Percentiles rank a stretch among this genome's conserved stretches.
phyloP scores from a whole-genome alignment of 2,888 invertebrate genomes.

The Aromia moschata region DNA sequence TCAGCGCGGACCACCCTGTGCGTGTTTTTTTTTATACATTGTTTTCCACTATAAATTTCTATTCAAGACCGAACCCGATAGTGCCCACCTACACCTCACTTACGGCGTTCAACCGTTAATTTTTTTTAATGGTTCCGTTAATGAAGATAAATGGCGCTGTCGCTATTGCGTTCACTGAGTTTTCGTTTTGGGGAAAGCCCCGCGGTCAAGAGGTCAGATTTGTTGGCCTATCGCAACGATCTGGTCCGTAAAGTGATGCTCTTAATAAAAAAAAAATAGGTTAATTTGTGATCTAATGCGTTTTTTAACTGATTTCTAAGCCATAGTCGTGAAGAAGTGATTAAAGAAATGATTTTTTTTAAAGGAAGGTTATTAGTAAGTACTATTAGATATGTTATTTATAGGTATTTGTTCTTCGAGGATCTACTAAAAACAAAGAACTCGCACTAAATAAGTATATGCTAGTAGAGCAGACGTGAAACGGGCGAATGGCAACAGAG shows the following conservation, averaged over 20 bases:
- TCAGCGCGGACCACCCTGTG: background rate
- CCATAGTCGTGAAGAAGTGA: too few species aligned
- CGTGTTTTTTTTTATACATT: background rate
- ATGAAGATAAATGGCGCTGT: slow-evolving; percentile 32
- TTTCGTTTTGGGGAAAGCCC: slow-evolving; percentile 21
- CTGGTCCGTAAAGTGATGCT: slow-evolving; percentile 26
- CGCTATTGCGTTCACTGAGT: slow-evolving; percentile 12
- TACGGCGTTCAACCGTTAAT: slow-evolving; percentile 14
- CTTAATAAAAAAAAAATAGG: slow-evolving; percentile 24
- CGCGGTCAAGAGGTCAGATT: slow-evolving; percentile 35
- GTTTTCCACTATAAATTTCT: slow-evolving; percentile 7
- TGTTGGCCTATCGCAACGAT: slow-evolving; percentile 36
- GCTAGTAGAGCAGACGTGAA: too few species aligned
- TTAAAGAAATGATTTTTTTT: too few species aligned
- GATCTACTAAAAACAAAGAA: too few species aligned
- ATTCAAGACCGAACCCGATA: slow-evolving; percentile 1
- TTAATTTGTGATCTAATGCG: too few species aligned
- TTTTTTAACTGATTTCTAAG: too few species aligned
- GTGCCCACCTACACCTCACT: slow-evolving; percentile 15
- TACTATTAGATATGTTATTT: too few species aligned
- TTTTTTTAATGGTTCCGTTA: slow-evolving; percentile 24
- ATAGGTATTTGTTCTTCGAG: too few species aligned
- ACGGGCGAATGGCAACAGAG: too few species aligned
- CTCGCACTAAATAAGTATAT: too few species aligned
- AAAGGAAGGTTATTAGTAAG: too few species aligned